Evolutionary conservation across 2,888 invertebrate species (phyloP), one percentile per base, ranked within the genome.

Genomic region (Dione juno): DNA sequence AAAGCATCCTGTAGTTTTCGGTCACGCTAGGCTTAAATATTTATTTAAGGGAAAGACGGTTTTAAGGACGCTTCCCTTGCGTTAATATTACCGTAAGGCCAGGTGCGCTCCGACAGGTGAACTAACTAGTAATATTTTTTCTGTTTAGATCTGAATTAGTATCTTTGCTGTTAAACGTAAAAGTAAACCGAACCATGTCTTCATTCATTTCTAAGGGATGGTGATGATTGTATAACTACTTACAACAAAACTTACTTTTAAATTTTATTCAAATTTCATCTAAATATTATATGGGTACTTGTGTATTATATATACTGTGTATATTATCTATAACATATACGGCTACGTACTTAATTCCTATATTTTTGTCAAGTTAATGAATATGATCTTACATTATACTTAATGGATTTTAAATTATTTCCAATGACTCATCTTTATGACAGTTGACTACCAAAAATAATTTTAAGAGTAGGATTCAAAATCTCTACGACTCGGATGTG

Each of bases 31-130:
- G 82, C 80, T 88, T 85, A 88, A 88, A 89, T 88, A 87, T 90
- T 89, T 89, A 83, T 82, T 79, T 77, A 81, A 77, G 74, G 71
- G 76, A 82, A 69, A 82, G 86, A 88, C 85, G 87, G 84, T 87
- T 83, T 82, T 54, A 50, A 65, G 63, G 77, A 76, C 78, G 80
- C 80, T 78, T 81, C 83, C 79, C 80, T 76, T 77, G 80, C 74
- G 78, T 79, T 76, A 61, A 69, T 50, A 71, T 69, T 69, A 71
- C 74, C n/a, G n/a, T n/a, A n/a, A n/a, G 69, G 80, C 88, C 91
- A 91, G 90, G 91, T 91, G 90, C 80, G 78, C 77, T 78, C 82
- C 85, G 88, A 90, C 92, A 92, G 91, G 92, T 92, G 90, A 79
- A 83, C 16, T 11, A 7, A 1, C n/a, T 57, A 40, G 16, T 37